Conservation (phyloP, 2,797 vertebrate genomes). For the Uromys caudimaculatus region DNA sequence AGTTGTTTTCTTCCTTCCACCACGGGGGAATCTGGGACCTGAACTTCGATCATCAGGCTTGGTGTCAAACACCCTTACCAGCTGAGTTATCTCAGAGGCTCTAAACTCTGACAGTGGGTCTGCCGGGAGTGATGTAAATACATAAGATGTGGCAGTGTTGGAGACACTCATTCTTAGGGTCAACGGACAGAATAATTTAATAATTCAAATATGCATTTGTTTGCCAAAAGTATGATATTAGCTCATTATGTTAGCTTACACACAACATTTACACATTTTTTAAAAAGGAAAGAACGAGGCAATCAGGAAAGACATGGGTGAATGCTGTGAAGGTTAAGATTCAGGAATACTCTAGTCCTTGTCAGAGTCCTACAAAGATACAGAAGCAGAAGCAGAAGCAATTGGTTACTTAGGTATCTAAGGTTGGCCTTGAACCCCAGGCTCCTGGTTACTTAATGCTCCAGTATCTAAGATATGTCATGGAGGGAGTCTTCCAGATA, state of each 20-base stretch:
- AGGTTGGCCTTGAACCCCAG: background rate
- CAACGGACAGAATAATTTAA: background rate
- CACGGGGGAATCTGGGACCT: background rate
- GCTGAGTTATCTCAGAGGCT: background rate
- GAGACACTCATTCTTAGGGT: background rate
- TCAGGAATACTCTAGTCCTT: fast-evolving
- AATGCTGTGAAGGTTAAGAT: background rate
- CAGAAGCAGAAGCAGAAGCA: background rate
- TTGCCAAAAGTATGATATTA: background rate
- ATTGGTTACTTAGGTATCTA: background rate
- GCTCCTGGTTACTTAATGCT: background rate
- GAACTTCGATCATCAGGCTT: background rate
- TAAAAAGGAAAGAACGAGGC: background rate
- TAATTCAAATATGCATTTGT: background rate
- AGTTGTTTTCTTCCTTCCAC: background rate
- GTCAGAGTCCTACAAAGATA: background rate
- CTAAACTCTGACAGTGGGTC: background rate
- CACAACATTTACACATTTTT: background rate
- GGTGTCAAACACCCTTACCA: background rate
- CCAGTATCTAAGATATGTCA: too few species aligned
- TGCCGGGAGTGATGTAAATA: background rate
- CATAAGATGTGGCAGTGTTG: background rate
- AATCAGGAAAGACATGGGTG: background rate
- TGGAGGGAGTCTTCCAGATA: background rate
- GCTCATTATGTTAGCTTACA: background rate